Base-by-base conservation (phyloP, 2,113 vertebrate genomes). In the Festucalex cinctus region DNA sequence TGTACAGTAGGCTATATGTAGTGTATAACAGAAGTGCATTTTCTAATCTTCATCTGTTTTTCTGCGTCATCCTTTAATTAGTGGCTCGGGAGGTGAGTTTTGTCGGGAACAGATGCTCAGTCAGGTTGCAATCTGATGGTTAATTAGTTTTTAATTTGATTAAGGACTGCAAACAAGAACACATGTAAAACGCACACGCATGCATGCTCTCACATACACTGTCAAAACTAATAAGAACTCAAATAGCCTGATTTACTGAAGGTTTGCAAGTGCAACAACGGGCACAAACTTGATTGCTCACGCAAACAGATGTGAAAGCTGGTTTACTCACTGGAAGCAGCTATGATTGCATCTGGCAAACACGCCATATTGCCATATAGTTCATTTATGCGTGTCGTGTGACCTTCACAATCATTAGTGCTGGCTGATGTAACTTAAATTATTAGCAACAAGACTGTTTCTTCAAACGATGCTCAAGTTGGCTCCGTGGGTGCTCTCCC, bases 121-220 rank as follows among this genome's bases (percentile, higher is more conserved):
- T 66, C 65, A 57, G 65, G 22, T 66, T 39, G 65, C 9, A 53
- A 56, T 66, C 36, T 66, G 36, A 56, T 66, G 65, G 51, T 56
- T 66, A 36, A 66, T 46, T 54, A 49, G n/a, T 35, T 64, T 64
- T 32, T 39, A 53, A 66, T n/a, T 53, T 37, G n/a, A n/a, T 65
- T 49, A 65, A 20, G 41, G 39, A 63, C 32, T 53, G 22, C 17
- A 63, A 41, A 63, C n/a, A 63, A 26, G 16, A 22, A 37, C 32
- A n/a, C 35, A n/a, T 58, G 56, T 5, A n/a, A 51, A 39, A 65
- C 63, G 9, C 43, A 65, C 46, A 56, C 19, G n/a, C 49, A 39
- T 14, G 24, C 16, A 19, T 28, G n/a, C 65, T 26, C 46, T n/a
- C 46, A 65, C 63, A 22, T 32, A 51, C 3, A 35, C 46, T 13